Evolutionary conservation across 2,113 vertebrate species (phyloP).

Genomic region (Actenoides hombroni): DNA sequence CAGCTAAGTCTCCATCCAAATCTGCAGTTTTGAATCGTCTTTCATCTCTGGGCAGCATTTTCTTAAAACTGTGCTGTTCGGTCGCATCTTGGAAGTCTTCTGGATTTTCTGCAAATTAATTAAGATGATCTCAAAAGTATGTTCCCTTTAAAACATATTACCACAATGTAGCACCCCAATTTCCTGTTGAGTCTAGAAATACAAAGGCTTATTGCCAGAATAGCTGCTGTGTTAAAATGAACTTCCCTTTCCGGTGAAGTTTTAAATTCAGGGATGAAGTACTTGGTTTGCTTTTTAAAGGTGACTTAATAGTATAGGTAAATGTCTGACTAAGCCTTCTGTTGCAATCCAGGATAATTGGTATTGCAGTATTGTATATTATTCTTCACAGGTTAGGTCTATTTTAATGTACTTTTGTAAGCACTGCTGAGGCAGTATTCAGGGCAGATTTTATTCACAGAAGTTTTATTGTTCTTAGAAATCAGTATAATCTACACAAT

Average conservation of each 20-base stretch:
- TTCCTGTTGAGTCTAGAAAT: background rate
- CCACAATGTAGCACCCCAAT: background rate
- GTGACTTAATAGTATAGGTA: background rate
- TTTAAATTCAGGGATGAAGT: background rate
- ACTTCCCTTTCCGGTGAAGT: background rate
- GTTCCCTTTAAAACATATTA: background rate
- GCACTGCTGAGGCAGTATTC: background rate
- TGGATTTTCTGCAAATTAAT: constrained; percentile 82
- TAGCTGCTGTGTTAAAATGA: background rate
- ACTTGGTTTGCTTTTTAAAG: background rate
- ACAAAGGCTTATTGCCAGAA: background rate
- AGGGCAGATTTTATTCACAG: background rate
- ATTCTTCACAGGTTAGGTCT: background rate
- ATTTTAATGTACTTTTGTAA: background rate
- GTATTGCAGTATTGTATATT: background rate
- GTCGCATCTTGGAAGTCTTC: constrained; percentile 89
- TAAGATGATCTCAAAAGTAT: background rate
- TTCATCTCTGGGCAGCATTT: constrained; percentile 96
- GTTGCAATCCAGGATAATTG: background rate
- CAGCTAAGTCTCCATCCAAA: constrained; percentile 80
- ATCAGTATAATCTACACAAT: background rate
- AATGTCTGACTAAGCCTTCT: background rate
- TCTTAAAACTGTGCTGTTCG: constrained; percentile 94
- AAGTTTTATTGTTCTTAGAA: background rate
- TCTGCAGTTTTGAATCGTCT: constrained; percentile 90